Percentiles rank a stretch among this genome's conserved stretches.
Conservation (phyloP, 2,888 invertebrate genomes). For the Cheilosia soror region DNA sequence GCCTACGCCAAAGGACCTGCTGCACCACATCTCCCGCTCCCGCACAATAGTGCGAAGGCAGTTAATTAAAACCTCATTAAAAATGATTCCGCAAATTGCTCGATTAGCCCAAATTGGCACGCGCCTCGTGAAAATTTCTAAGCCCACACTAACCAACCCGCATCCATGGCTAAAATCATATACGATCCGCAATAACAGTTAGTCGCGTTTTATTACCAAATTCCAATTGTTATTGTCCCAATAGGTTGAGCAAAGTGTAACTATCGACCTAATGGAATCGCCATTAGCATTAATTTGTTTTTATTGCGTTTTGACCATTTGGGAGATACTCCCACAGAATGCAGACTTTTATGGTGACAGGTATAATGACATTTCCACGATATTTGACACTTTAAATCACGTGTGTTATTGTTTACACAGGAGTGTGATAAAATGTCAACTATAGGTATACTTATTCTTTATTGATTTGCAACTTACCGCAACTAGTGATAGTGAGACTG, state of each 20-base stretch:
- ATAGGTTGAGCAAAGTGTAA: neutral
- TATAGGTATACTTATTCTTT: neutral
- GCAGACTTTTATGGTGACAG: neutral
- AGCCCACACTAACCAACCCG: neutral
- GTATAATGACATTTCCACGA: neutral
- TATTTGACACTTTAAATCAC: neutral
- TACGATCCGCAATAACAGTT: conserved; percentile 5
- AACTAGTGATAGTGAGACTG: neutral
- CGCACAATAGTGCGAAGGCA: neutral
- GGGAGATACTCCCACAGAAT: neutral
- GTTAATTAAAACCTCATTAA: conserved; percentile 27
- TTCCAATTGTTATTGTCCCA: conserved; percentile 12
- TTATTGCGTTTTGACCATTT: neutral
- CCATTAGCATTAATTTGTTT: conserved; percentile 6
- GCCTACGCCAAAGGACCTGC: neutral
- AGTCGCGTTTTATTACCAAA: conserved; percentile 17
- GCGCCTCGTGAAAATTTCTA: neutral
- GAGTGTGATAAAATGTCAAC: too few species aligned
- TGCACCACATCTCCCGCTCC: neutral
- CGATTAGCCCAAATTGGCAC: conserved; percentile 17
- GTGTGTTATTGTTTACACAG: neutral
- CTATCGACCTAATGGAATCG: conserved; percentile 5
- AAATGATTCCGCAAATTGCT: conserved; percentile 23
- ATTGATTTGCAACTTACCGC: neutral
- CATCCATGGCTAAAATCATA: neutral